Evolutionary conservation across 1,140 invertebrate species (phyloP).

Genomic region (Laupala kohalensis): DNA sequence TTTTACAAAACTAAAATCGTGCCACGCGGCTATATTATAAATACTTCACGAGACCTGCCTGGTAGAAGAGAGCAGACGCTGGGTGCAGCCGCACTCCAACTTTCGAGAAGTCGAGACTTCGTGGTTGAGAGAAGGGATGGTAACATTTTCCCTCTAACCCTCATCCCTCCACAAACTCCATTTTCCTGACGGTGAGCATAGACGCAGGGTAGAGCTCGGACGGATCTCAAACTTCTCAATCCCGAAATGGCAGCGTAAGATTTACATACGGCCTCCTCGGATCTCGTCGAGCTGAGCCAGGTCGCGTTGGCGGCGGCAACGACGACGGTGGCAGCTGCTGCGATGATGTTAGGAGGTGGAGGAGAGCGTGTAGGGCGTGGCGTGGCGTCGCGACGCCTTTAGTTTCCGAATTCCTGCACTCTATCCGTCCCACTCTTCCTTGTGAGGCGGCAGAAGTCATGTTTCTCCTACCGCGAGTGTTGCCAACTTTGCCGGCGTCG

Average conservation of each 20-base stretch:
- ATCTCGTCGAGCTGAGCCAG: neutral
- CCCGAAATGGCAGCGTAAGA: neutral
- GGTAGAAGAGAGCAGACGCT: too few relatives aligned
- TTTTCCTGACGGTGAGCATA: neutral
- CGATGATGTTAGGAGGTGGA: too few relatives aligned
- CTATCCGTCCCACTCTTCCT: neutral
- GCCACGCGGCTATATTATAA: too few relatives aligned
- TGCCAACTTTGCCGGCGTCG: neutral
- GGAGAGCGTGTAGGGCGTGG: too few relatives aligned
- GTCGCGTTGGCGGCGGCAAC: neutral
- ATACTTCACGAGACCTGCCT: too few relatives aligned
- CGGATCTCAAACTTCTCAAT: neutral
- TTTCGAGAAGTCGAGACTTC: neutral
- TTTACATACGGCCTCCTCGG: neutral
- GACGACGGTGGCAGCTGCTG: too few relatives aligned
- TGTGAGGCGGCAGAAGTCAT: neutral
- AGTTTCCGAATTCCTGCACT: neutral
- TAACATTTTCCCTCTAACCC: neutral
- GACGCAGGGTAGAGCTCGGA: neutral
- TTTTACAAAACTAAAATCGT: too few relatives aligned
- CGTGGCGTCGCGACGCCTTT: neutral
- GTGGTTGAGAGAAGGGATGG: neutral
- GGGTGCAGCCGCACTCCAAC: neutral
- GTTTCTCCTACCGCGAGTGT: neutral
- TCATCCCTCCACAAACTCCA: neutral